Conservation (phyloP, 92 coral and sea anemone genomes). For the Palythoa grandis region DNA sequence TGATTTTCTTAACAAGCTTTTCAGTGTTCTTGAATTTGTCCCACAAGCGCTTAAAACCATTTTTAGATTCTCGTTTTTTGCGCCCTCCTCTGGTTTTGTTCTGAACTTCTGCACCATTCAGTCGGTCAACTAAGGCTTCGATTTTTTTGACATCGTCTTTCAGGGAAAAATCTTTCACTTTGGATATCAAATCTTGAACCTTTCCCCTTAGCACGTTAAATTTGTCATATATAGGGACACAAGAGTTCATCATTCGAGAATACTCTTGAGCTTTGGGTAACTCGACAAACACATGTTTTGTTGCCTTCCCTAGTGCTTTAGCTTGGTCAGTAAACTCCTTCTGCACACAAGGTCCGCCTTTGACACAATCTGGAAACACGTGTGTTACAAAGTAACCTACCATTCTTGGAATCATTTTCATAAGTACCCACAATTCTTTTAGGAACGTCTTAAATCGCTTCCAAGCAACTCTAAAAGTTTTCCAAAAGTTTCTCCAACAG, state of each 20-base stretch:
- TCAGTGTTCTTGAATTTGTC: constrained; percentile 56
- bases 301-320: constrained; percentile 69
- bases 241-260: constrained; percentile 76
- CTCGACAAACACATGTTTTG: constrained; percentile 55
- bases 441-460: constrained; percentile 76
- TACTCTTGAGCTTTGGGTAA: constrained; percentile 77
- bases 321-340: constrained; percentile 89
- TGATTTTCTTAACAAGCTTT: constrained; percentile 71
- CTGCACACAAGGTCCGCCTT: constrained; percentile 85
- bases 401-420: constrained; percentile 84
- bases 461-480: constrained; percentile 59
- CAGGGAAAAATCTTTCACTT: constrained; percentile 81
- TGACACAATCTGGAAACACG: constrained; percentile 70
- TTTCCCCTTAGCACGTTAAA: constrained; percentile 70
- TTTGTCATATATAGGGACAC: constrained; percentile 70
- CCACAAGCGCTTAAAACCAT: constrained; percentile 32
- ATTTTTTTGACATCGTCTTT: constrained; percentile 86
- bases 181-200: constrained; percentile 73
- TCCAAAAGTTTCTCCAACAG: constrained; percentile 27
- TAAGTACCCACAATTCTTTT: constrained; percentile 69
- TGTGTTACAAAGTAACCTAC: constrained; percentile 81
- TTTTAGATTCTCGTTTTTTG: constrained; percentile 41
- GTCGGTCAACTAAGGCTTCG: constrained; percentile 70
- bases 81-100: constrained; percentile 44
- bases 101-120: constrained; percentile 75